Base-by-base conservation (phyloP, 2,888 invertebrate species). In the Ophion obscuratus region DNA sequence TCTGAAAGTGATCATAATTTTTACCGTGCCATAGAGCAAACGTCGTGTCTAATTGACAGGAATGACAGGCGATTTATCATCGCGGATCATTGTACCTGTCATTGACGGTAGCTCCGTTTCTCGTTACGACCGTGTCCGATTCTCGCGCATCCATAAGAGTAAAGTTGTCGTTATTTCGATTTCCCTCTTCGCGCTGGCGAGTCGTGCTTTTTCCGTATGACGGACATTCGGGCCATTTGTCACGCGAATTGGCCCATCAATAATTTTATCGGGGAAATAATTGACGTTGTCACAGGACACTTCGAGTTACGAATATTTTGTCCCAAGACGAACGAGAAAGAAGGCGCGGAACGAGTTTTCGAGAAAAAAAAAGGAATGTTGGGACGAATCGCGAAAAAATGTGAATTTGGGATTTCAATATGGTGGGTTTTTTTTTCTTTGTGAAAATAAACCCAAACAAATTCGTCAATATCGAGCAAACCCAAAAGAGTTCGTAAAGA, bases 11-110 rank as follows among this genome's bases (percentile, higher is more conserved):
- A 64, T 64, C 14, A 57, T 61, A 47, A 66, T 76, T 66, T 64
- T 47, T 40, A 57, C 36, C 59, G 36, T 14, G 44, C 44, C 40
- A 40, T 24, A 20, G 40, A 62, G 36, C 27, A 11, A 36, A 31
- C 6, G 61, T 61, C 20, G 36, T 11, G 61, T 61, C 44, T 74
- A 61, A 74, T 64, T 76, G 76, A 66, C 76, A 75, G 62, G 44
- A 53, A 40, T 40, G 59, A 73, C 31, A 11, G 44, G 53, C 53
- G 27, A 76, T 76, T 76, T n/a, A 64, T 76, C 64, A 76, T 76
- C 53, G 17, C 31, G 7, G 27, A 76, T 66, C 76, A 31, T 53
- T 66, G 31, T 20, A 44, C 24, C 44, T 44, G 61, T 20, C 74
- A 7, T 73, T 36, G 14, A 57, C 36, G 57, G 59, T 31, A 57